phyloP scores from a whole-genome alignment of 1,140 invertebrate genomes.

The Brachionus paranguensis region DNA sequence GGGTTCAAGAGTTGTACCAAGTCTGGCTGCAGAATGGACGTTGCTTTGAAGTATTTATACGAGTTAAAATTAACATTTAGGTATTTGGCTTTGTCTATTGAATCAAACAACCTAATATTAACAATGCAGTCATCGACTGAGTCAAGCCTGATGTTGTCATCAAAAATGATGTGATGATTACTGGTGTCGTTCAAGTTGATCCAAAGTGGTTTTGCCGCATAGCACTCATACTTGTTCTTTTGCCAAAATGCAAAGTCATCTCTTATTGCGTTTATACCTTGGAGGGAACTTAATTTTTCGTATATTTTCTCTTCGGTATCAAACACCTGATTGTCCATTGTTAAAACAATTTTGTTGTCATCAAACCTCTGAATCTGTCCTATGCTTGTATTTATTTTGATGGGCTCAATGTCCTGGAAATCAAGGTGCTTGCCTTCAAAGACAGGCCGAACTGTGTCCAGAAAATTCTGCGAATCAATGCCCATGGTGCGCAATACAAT shows the following conservation, averaged over 20 bases:
- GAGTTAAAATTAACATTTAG: background rate
- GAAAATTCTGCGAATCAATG: conserved; percentile 24
- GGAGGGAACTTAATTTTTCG: background rate
- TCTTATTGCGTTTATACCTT: conserved; percentile 37
- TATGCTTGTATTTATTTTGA: background rate
- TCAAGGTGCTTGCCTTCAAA: conserved; percentile 21
- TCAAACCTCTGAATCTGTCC: background rate
- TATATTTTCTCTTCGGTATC: conserved; percentile 3
- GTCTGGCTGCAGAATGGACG: conserved; percentile 4
- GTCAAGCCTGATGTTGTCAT: conserved; percentile 37
- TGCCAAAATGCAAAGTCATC: conserved; percentile 41
- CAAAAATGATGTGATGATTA: conserved; percentile 38
- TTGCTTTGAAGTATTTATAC: background rate
- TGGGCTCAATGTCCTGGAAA: conserved; percentile 2
- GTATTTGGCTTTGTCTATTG: background rate
- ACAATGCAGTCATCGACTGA: conserved; percentile 23
- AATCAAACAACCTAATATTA: background rate
- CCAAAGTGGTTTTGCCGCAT: conserved; percentile 35
- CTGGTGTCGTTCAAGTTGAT: background rate
- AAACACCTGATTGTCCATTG: conserved; percentile 11
- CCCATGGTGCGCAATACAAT: conserved; percentile 34
- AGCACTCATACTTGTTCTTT: conserved; percentile 25
- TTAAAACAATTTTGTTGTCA: background rate
- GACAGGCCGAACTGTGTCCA: background rate
- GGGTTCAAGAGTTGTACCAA: background rate